phyloP scores from a whole-genome alignment of 2,888 invertebrate species.

The Bruchidius siliquastri region DNA sequence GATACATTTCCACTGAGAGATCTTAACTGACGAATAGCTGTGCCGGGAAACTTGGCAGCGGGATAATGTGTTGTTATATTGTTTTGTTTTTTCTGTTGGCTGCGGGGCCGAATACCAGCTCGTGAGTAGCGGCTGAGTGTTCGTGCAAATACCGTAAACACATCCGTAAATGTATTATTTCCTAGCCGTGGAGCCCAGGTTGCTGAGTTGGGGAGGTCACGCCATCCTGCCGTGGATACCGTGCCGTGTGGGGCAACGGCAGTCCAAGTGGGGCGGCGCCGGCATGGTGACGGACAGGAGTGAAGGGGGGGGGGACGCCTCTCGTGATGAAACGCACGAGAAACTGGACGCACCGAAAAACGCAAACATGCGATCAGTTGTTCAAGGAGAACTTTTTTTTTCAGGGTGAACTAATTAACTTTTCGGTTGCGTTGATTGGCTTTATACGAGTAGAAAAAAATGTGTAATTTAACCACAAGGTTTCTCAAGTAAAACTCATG shows the following conservation, averaged over 20 bases:
- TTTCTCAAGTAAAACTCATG: too few relatives aligned
- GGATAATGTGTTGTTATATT: neutral
- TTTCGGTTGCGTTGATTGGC: too few relatives aligned
- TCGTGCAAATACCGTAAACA: neutral
- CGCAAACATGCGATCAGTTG: neutral
- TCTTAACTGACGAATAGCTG: neutral
- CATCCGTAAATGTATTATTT: neutral
- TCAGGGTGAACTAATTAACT: neutral
- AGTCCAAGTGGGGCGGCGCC: neutral
- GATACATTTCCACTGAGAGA: neutral
- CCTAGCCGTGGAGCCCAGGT: neutral
- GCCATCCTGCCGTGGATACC: neutral
- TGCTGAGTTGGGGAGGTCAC: neutral
- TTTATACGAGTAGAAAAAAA: too few relatives aligned
- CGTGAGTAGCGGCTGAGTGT: neutral
- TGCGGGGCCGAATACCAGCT: neutral
- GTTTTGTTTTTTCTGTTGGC: neutral
- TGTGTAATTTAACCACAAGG: too few relatives aligned
- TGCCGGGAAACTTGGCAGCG: neutral
- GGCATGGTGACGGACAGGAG: too few relatives aligned
- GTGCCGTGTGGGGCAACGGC: neutral
- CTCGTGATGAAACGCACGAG: too few relatives aligned
- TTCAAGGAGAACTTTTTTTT: neutral
- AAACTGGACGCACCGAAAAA: neutral
- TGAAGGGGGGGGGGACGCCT: too few relatives aligned